Conservation (phyloP, 2,113 vertebrate genomes). For the Natator depressus region DNA sequence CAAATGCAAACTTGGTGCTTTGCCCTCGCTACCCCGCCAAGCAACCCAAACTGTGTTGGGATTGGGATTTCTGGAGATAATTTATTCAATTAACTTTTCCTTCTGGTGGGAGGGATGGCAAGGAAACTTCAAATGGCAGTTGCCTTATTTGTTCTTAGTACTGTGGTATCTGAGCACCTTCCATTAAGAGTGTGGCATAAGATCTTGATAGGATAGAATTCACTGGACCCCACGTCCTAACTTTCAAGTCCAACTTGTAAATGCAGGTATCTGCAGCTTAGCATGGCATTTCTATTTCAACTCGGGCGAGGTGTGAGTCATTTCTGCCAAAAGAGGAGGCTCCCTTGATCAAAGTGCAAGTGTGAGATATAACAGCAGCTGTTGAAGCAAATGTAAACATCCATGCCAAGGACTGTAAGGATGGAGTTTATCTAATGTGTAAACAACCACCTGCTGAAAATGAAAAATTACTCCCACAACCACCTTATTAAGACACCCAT, state of each 20-base stretch:
- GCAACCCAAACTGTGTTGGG: background rate
- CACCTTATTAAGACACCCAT: slow-evolving; percentile 76
- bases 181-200: slow-evolving; percentile 46
- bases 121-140: slow-evolving; percentile 54
- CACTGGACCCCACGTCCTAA: slow-evolving; percentile 62
- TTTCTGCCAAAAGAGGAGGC: slow-evolving; percentile 57
- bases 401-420: slow-evolving; percentile 59
- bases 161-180: slow-evolving; percentile 62
- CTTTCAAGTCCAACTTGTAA: slow-evolving; percentile 37
- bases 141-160: slow-evolving; percentile 58
- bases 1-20: slow-evolving; percentile 13
- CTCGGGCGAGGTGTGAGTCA: slow-evolving; percentile 59
- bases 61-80: background rate
- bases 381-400: slow-evolving; percentile 67
- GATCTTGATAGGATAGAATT: slow-evolving; percentile 41
- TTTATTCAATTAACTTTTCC: slow-evolving; percentile 17
- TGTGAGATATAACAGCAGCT: slow-evolving; percentile 58
- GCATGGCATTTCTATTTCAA: slow-evolving; percentile 58
- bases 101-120: slow-evolving; percentile 18
- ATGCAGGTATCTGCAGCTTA: slow-evolving; percentile 70
- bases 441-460: slow-evolving; percentile 74
- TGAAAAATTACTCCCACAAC: slow-evolving; percentile 73
- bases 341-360: slow-evolving; percentile 57
- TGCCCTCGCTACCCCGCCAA: background rate
- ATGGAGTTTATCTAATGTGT: slow-evolving; percentile 72